phyloP scores from a whole-genome alignment of 2,888 invertebrate genomes.

The Oscheius onirici region DNA sequence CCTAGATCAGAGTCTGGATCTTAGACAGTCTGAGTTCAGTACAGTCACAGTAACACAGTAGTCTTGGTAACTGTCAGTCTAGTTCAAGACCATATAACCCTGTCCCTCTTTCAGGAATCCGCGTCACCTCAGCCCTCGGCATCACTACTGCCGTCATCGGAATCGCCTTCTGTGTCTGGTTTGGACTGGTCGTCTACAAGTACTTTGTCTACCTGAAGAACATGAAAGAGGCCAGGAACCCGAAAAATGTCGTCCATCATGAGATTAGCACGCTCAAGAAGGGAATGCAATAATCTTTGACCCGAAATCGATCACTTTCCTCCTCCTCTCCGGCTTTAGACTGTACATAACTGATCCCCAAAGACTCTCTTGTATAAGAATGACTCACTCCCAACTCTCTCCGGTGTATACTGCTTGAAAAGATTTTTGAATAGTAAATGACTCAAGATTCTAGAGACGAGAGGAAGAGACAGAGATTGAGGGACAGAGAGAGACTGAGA shows the following conservation, averaged over 20 bases:
- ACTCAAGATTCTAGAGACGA: no score
- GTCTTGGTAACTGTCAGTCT: no score
- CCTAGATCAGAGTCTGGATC: background rate
- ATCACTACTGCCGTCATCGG: conserved; percentile 39
- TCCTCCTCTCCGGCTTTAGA: conserved; percentile 16
- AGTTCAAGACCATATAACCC: no score
- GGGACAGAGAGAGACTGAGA: no score
- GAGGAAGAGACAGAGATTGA: no score
- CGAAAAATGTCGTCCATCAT: conserved; percentile 52
- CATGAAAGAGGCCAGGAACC: conserved; percentile 55
- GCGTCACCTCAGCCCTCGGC: conserved; percentile 41
- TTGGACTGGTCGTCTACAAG: conserved; percentile 52
- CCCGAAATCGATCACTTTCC: conserved; percentile 14
- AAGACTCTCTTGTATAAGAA: conserved; percentile 15
- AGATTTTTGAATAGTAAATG: no score
- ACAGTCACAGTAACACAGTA: background rate
- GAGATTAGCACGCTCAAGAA: conserved; percentile 50
- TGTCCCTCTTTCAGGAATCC: conserved; percentile 21
- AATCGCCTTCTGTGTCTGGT: conserved; percentile 49
- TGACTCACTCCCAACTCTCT: conserved; percentile 28
- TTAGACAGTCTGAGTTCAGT: background rate
- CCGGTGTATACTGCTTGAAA: no score
- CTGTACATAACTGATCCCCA: conserved; percentile 13
- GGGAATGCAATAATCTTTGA: conserved; percentile 38
- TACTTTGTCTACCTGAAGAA: conserved; percentile 51